A percentile compares a stretch with the other conserved stretches of the same genome.
Conservation (phyloP, 1,140 invertebrate genomes). For the Drosophila sproati region DNA sequence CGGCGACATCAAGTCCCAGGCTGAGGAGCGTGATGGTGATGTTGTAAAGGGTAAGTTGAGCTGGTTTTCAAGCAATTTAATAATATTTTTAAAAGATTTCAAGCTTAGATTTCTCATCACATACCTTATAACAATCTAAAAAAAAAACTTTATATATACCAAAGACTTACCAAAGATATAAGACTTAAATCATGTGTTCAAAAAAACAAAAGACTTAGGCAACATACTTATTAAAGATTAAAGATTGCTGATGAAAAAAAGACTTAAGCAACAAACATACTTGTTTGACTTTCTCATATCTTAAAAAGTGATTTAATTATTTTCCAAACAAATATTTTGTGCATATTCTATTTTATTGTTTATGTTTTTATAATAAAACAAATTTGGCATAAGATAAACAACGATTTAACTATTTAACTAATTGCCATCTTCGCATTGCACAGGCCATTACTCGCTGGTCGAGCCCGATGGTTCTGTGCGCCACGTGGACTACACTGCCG, state of each 20-base stretch:
- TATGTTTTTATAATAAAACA: neutral
- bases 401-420: neutral
- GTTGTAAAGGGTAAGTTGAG: conserved; percentile 85
- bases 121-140: too few species aligned
- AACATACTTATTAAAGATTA: neutral
- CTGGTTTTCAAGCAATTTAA: neutral
- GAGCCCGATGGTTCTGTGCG: conserved; percentile 87
- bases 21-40: conserved; percentile 87
- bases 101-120: too few species aligned
- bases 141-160: too few species aligned
- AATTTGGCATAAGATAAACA: conserved; percentile 12
- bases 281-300: too few species aligned
- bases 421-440: neutral
- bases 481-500: conserved; percentile 89
- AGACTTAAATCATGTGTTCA: too few species aligned
- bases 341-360: too few species aligned
- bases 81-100: too few species aligned
- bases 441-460: conserved; percentile 86
- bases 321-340: too few species aligned
- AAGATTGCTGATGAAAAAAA: neutral
- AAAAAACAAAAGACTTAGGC: conserved; percentile 8
- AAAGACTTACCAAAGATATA: too few species aligned
- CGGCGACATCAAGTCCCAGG: conserved; percentile 88
- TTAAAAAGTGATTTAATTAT: neutral
- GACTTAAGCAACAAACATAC: conserved; percentile 15